Percentiles rank a stretch among this genome's conserved stretches.
phyloP scores from a whole-genome alignment of 2,888 invertebrate species.

The Plagodis dolabraria region DNA sequence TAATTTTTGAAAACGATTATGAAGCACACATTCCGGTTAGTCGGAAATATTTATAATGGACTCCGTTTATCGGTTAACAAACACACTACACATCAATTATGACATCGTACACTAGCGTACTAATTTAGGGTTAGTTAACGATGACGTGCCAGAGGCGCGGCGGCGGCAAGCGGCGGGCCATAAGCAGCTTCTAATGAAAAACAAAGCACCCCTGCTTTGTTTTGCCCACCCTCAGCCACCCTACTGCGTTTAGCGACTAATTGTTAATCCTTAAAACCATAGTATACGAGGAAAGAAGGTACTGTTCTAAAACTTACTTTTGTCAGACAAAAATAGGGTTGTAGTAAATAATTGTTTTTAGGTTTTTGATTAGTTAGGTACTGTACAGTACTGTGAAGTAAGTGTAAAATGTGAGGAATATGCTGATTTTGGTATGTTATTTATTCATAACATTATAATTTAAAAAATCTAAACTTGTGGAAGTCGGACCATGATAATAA shows the following conservation, averaged over 20 bases:
- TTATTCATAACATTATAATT: too few relatives aligned
- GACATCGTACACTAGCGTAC: constrained; percentile 11
- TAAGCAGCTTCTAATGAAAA: constrained; percentile 47
- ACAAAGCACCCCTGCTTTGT: constrained; percentile 38
- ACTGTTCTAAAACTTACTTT: background rate
- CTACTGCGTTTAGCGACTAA: constrained; percentile 38
- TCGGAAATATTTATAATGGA: too few relatives aligned
- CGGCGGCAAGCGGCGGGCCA: constrained; percentile 11
- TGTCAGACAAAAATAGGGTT: constrained; percentile 15
- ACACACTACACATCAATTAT: too few relatives aligned
- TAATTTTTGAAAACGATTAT: too few relatives aligned
- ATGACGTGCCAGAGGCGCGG: constrained; percentile 5
- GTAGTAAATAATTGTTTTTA: background rate
- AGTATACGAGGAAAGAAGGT: too few relatives aligned
- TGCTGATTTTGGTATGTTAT: too few relatives aligned
- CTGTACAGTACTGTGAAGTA: too few relatives aligned
- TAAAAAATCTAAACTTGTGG: too few relatives aligned
- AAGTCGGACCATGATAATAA: too few relatives aligned
- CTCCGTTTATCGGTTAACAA: too few relatives aligned
- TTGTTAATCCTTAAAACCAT: constrained; percentile 36
- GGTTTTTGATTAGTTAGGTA: background rate
- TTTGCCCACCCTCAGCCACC: constrained; percentile 27
- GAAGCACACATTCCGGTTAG: too few relatives aligned
- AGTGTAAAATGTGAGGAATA: too few relatives aligned
- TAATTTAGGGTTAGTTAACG: constrained; percentile 26